These are phyloP conservation scores for Drosophila trapezifrons DNA, from an alignment of 1,140 invertebrate genomes.

Conservation along the genomic window DNA sequence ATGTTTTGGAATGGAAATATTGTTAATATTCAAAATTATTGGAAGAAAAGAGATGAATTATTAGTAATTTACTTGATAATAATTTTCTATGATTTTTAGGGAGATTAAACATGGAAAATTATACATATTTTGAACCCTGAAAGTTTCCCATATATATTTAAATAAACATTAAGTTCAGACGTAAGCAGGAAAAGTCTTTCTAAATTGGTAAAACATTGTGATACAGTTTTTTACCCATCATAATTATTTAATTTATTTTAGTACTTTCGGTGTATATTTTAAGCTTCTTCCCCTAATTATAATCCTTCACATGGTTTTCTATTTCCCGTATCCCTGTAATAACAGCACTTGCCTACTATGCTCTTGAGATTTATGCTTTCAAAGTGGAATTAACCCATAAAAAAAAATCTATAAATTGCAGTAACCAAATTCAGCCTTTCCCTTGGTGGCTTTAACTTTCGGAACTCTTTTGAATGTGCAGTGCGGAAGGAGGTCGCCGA, in stretches of 20 bases:
- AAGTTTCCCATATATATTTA: too few species aligned
- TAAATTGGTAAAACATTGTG: too few species aligned
- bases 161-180: too few species aligned
- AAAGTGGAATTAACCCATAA: slow-evolving; percentile 35
- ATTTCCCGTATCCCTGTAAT: background rate
- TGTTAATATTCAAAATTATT: background rate
- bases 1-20: background rate
- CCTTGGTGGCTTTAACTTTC: slow-evolving; percentile 19
- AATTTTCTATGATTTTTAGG: background rate
- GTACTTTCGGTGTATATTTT: background rate
- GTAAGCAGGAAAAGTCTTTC: too few species aligned
- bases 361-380: slow-evolving; percentile 19
- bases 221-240: too few species aligned
- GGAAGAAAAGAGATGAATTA: background rate
- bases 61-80: background rate
- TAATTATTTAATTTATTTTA: too few species aligned
- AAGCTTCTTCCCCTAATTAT: background rate
- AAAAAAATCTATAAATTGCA: slow-evolving; percentile 37
- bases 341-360: slow-evolving; percentile 1
- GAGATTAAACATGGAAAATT: too few species aligned
- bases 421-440: slow-evolving; percentile 41
- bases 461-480: slow-evolving; percentile 24
- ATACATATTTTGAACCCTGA: too few species aligned
- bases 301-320: too few species aligned
- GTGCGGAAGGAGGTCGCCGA: slow-evolving; percentile 64